Percentiles rank a stretch among this genome's conserved stretches.
Evolutionary conservation across 2,113 vertebrate species (phyloP).

Genomic region (Fregetta grallaria): DNA sequence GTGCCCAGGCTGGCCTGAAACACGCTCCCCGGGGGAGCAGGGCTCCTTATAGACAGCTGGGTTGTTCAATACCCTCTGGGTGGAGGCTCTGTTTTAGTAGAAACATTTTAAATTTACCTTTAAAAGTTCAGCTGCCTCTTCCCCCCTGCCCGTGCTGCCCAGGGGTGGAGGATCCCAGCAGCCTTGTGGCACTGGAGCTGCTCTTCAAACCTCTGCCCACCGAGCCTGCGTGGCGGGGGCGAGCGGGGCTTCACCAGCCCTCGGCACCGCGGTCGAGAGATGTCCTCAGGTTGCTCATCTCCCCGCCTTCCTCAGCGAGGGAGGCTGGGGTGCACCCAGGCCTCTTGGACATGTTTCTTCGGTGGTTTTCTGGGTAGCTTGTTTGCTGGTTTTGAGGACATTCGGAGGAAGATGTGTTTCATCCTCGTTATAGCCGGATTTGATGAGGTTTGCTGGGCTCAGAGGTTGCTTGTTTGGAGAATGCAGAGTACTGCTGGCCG

Average conservation of each 20-base stretch:
- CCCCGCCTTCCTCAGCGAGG: neutral
- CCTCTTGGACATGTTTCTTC: neutral
- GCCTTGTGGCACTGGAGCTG: neutral
- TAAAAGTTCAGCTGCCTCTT: neutral
- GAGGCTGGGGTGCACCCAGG: neutral
- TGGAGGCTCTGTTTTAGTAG: neutral
- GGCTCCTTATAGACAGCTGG: neutral
- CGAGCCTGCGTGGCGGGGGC: accelerated
- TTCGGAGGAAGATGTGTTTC: neutral
- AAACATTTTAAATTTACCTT: neutral
- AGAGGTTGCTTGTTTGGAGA: neutral
- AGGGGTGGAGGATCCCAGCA: neutral
- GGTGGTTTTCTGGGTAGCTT: neutral
- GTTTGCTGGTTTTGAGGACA: neutral
- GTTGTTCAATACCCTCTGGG: neutral
- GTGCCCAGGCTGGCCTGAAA: neutral
- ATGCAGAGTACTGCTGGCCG: neutral
- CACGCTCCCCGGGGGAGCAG: accelerated
- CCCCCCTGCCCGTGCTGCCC: accelerated
- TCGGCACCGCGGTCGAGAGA: accelerated
- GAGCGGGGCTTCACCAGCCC: neutral
- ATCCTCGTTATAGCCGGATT: accelerated
- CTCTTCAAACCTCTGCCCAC: neutral
- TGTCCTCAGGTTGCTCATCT: neutral
- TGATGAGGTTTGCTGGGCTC: neutral